Conservation (phyloP, 1,140 invertebrate species). For the Drosophila takahashii region DNA sequence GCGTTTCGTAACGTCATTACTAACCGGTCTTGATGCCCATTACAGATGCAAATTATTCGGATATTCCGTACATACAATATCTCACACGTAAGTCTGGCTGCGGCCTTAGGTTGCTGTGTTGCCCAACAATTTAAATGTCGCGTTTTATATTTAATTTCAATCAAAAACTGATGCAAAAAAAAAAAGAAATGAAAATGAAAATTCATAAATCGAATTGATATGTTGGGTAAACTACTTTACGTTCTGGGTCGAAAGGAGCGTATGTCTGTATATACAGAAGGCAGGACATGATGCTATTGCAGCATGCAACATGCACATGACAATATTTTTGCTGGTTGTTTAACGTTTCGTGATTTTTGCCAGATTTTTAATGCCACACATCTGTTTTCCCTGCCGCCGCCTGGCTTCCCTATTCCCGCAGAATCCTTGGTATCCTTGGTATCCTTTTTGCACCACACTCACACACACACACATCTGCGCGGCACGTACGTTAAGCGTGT, state of each 20-base stretch:
- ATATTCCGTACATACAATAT: slow-evolving; percentile 89
- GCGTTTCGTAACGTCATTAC: slow-evolving; percentile 26
- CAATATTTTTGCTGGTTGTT: slow-evolving; percentile 81
- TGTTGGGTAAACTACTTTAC: slow-evolving; percentile 77
- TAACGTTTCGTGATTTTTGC: slow-evolving; percentile 82
- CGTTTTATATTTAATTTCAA: slow-evolving; percentile 64
- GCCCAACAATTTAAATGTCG: slow-evolving; percentile 13
- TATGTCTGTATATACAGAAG: background rate
- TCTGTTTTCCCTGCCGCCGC: slow-evolving; percentile 34
- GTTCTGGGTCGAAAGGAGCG: slow-evolving; percentile 22
- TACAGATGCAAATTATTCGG: slow-evolving; percentile 88
- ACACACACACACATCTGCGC: slow-evolving; percentile 38
- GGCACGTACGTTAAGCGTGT: slow-evolving; percentile 55
- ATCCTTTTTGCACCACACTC: slow-evolving; percentile 19
- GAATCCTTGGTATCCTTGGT: slow-evolving; percentile 22
- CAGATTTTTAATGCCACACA: slow-evolving; percentile 78
- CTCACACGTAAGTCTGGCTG: slow-evolving; percentile 87
- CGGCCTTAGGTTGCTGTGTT: slow-evolving; percentile 12
- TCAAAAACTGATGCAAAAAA: slow-evolving; percentile 26
- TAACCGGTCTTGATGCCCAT: slow-evolving; percentile 73
- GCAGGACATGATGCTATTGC: slow-evolving; percentile 20
- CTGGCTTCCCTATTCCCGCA: slow-evolving; percentile 32
- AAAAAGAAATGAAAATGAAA: slow-evolving; percentile 5
- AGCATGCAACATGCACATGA: slow-evolving; percentile 63
- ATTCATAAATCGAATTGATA: slow-evolving; percentile 78